phyloP scores from a whole-genome alignment of 2,797 vertebrate species.

The Sebastes dallii region DNA sequence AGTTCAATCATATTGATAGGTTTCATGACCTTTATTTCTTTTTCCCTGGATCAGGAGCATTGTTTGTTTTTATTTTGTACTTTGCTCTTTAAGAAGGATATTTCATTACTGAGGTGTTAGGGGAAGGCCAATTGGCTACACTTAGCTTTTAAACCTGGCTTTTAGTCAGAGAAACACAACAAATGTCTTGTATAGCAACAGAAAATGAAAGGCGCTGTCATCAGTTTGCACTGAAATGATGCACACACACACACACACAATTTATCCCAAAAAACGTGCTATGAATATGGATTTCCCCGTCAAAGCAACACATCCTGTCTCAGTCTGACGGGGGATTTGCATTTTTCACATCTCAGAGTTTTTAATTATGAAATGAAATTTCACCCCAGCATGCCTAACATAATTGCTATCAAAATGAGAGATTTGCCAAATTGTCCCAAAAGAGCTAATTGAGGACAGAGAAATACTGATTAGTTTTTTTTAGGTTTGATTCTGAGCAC shows the following conservation, averaged over 20 bases:
- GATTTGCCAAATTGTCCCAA: conserved; percentile 53
- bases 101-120: neutral
- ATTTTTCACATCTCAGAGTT: conserved; percentile 59
- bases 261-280: conserved; percentile 2
- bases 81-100: conserved; percentile 3
- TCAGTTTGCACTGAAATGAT: conserved; percentile 13
- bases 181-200: neutral
- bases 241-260: neutral
- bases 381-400: conserved; percentile 33
- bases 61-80: neutral
- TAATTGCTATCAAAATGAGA: conserved; percentile 64
- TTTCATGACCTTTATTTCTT: conserved; percentile 8
- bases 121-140: neutral
- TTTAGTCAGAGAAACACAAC: conserved; percentile 8
- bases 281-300: conserved; percentile 56
- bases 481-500: neutral
- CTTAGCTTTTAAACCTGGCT: neutral
- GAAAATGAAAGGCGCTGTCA: conserved; percentile 5
- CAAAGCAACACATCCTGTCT: conserved; percentile 22
- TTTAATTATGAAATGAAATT: conserved; percentile 62
- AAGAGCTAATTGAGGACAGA: conserved; percentile 44
- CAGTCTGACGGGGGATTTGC: conserved; percentile 50
- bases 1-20: conserved; percentile 21
- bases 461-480: conserved; percentile 21
- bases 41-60: neutral